These are phyloP conservation scores for Malurus alboscapulatus DNA, from an alignment of 2,113 vertebrate genomes.

Conservation along the genomic window DNA sequence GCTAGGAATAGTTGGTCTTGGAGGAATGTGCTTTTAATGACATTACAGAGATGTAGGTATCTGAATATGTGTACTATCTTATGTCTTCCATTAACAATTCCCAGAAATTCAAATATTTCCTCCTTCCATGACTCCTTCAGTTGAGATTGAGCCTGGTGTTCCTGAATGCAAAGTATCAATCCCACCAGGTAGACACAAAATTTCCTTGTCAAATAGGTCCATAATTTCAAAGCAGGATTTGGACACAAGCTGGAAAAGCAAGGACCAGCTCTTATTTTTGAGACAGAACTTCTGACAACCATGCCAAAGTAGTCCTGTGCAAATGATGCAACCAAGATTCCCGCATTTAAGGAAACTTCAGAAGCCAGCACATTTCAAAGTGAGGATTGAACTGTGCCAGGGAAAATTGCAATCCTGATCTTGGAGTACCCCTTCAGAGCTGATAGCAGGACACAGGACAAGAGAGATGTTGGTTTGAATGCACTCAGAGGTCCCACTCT, in stretches of 20 bases:
- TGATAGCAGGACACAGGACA: neutral
- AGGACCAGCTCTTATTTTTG: rapidly evolving
- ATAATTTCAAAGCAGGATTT: neutral
- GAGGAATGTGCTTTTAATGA: neutral
- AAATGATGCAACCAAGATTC: neutral
- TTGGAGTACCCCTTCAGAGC: neutral
- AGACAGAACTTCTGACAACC: neutral
- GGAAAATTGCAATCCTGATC: neutral
- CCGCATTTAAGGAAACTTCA: neutral
- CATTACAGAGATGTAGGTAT: neutral
- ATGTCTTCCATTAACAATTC: neutral
- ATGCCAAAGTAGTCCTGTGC: neutral
- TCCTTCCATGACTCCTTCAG: neutral
- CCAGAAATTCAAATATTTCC: neutral
- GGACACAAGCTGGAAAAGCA: neutral
- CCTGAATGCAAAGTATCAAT: neutral
- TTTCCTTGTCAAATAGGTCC: neutral
- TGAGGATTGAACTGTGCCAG: neutral
- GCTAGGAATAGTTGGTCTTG: neutral
- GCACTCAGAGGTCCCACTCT: neutral
- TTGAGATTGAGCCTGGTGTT: neutral
- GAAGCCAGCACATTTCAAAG: neutral
- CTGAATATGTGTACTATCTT: neutral
- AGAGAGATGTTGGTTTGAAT: neutral
- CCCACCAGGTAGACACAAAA: neutral